Conservation (phyloP, 2,888 invertebrate genomes). For the Taenaris catops region DNA sequence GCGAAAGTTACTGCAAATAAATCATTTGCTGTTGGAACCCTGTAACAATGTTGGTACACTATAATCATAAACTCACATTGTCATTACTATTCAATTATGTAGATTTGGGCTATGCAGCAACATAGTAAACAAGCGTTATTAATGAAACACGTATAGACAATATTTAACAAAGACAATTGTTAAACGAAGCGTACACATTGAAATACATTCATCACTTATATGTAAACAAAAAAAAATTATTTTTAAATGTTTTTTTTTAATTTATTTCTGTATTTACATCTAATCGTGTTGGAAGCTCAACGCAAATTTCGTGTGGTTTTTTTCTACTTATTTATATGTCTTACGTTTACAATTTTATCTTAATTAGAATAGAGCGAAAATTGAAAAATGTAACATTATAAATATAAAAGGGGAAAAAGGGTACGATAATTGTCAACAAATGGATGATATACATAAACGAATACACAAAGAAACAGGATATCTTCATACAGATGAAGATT, state of each 20-base stretch:
- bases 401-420: constrained; percentile 12
- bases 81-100: constrained; percentile 4
- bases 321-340: constrained; percentile 40
- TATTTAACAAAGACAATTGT: constrained; percentile 13
- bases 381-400: constrained; percentile 9
- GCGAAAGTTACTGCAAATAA: too few species aligned
- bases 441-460: constrained; percentile 8
- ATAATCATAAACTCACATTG: too few species aligned
- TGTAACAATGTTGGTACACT: too few species aligned
- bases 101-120: constrained; percentile 15
- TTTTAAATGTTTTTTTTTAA: constrained; percentile 18
- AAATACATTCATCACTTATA: constrained; percentile 14
- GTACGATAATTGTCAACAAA: constrained; percentile 11
- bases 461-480: too few species aligned
- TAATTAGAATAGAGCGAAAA: constrained; percentile 24
- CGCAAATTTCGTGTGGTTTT: constrained; percentile 74
- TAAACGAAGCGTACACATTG: constrained; percentile 15
- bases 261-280: constrained; percentile 73
- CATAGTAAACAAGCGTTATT: constrained; percentile 10
- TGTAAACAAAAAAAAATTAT: constrained; percentile 16
- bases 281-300: constrained; percentile 81
- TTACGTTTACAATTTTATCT: constrained; percentile 35
- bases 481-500: too few species aligned
- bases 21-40: too few species aligned
- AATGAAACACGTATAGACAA: constrained; percentile 14